Evolutionary conservation across 2,113 vertebrate genomes (phyloP).

Genomic region (Lepus americanus): DNA sequence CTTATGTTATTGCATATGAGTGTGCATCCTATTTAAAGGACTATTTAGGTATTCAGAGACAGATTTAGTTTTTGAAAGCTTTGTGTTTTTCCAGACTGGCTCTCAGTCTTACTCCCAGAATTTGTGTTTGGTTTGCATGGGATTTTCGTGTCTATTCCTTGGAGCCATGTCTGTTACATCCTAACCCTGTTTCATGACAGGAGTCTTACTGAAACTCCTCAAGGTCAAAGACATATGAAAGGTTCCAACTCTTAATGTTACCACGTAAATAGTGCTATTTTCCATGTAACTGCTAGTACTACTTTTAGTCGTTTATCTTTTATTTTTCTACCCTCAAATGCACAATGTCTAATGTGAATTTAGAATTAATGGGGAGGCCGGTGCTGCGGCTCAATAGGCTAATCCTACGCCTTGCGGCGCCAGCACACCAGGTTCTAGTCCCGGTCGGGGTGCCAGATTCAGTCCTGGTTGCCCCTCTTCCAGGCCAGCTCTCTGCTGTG

Average conservation of each 20-base stretch:
- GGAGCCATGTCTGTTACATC: background rate
- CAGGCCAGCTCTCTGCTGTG: too few relatives aligned
- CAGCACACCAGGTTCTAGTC: too few relatives aligned
- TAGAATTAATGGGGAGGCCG: background rate
- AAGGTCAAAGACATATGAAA: background rate
- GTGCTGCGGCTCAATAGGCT: too few relatives aligned
- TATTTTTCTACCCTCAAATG: background rate
- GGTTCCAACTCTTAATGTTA: background rate
- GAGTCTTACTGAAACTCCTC: background rate
- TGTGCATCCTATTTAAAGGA: constrained; percentile 40
- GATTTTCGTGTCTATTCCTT: background rate
- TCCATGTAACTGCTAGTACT: background rate
- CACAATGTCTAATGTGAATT: background rate
- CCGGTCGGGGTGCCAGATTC: too few relatives aligned
- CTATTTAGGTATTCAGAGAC: background rate
- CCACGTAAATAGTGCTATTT: background rate
- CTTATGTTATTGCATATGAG: background rate
- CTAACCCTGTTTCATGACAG: background rate
- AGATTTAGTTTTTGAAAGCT: constrained; percentile 27
- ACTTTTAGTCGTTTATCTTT: background rate
- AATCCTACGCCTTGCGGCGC: too few relatives aligned
- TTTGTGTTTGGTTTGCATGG: background rate
- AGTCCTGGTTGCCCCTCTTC: too few relatives aligned
- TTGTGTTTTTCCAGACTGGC: background rate
- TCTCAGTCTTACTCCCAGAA: background rate